phyloP scores from a whole-genome alignment of 1,140 invertebrate species.

The Gryon sp. region DNA sequence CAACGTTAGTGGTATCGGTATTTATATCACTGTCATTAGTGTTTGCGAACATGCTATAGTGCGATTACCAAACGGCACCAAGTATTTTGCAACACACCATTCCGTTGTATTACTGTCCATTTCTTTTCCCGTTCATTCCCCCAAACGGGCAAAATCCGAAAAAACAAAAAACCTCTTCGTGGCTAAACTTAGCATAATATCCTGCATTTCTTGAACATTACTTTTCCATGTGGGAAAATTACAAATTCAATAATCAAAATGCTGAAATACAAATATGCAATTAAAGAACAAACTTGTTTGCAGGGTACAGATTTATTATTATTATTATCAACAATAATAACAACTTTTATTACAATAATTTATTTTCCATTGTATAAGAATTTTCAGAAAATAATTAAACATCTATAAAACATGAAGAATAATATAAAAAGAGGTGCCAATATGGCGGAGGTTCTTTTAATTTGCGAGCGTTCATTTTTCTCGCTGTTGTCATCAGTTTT shows the following conservation, averaged over 20 bases:
- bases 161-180: constrained; percentile 32
- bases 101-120: constrained; percentile 59
- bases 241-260: too few species aligned
- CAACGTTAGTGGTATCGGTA: constrained; percentile 73
- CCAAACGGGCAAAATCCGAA: constrained; percentile 29
- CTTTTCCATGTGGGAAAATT: neutral
- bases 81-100: constrained; percentile 71
- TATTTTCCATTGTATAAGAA: neutral
- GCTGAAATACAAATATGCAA: too few species aligned
- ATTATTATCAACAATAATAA: too few species aligned
- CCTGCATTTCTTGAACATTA: constrained; percentile 36
- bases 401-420: neutral
- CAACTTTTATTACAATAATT: too few species aligned
- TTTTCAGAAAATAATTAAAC: too few species aligned
- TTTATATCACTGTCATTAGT: constrained; percentile 76
- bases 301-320: too few species aligned
- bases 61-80: constrained; percentile 71
- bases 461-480: constrained; percentile 20
- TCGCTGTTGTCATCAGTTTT: constrained; percentile 41
- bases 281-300: too few species aligned
- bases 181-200: constrained; percentile 48
- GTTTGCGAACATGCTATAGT: constrained; percentile 72
- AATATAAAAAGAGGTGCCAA: neutral
- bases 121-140: constrained; percentile 51
- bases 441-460: constrained; percentile 17